Evolutionary conservation across 2,888 invertebrate species (phyloP).

Genomic region (Clepsis dumicolana): DNA sequence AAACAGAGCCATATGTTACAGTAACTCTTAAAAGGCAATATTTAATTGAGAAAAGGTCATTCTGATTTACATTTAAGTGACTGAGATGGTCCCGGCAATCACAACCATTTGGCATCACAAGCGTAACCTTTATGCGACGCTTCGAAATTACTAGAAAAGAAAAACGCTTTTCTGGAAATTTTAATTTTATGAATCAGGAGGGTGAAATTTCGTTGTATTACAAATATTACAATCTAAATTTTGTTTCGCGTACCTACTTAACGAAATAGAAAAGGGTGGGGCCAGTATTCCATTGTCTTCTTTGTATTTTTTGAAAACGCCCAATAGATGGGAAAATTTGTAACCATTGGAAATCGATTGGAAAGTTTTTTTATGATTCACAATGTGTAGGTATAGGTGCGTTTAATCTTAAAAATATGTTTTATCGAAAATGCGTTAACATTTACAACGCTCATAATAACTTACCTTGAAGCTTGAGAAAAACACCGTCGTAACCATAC

Average conservation of each 20-base stretch:
- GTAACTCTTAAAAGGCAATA: slow-evolving; percentile 21
- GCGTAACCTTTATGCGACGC: neutral
- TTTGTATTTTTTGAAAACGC: neutral
- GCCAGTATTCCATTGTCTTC: neutral
- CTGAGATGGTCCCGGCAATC: neutral
- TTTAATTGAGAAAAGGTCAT: neutral
- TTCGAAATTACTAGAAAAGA: no score
- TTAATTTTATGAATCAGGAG: no score
- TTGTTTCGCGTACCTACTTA: no score
- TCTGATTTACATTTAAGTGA: neutral
- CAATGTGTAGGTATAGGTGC: neutral
- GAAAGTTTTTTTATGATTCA: neutral
- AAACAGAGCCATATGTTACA: slow-evolving; percentile 36
- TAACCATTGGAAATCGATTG: neutral
- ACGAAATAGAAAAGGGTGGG: no score
- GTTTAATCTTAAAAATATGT: neutral
- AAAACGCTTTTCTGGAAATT: no score
- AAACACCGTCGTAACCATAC: slow-evolving; percentile 15
- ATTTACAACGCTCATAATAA: neutral
- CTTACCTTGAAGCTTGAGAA: slow-evolving; percentile 7
- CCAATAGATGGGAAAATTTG: no score
- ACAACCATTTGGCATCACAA: neutral
- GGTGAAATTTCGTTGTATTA: no score
- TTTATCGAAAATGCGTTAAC: neutral
- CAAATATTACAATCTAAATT: no score